A percentile compares a stretch with the other conserved stretches of the same genome.
Evolutionary conservation across 1,140 invertebrate species (phyloP).

Genomic region (Drosophila triauraria): DNA sequence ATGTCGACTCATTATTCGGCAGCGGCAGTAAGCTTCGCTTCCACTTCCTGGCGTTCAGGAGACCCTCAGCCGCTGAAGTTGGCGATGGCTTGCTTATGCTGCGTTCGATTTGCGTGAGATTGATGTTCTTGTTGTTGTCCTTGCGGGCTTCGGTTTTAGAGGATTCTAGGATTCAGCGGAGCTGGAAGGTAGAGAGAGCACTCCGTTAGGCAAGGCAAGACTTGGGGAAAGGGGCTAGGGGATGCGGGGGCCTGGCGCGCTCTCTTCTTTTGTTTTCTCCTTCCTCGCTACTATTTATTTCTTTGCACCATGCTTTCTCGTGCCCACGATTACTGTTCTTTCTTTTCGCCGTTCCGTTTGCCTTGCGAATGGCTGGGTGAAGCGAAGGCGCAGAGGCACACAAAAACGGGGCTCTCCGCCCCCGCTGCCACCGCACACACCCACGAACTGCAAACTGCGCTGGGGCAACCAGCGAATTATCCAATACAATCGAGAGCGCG

Average conservation of each 20-base stretch:
- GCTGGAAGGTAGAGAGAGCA: conserved; percentile 17
- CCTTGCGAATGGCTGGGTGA: conserved; percentile 48
- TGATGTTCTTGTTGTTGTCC: conserved; percentile 18
- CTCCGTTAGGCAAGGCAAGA: conserved; percentile 3
- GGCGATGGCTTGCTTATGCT: conserved; percentile 24
- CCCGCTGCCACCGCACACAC: conserved; percentile 26
- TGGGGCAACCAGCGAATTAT: conserved; percentile 69
- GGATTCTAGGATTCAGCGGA: conserved; percentile 29
- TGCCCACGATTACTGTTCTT: conserved; percentile 75
- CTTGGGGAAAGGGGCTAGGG: neutral
- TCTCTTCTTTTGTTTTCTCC: conserved; percentile 37
- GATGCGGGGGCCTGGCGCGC: conserved; percentile 4
- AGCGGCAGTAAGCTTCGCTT: conserved; percentile 52
- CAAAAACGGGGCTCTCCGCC: conserved; percentile 42
- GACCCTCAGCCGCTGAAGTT: conserved; percentile 51
- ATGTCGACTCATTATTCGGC: conserved; percentile 84
- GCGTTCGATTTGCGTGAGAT: conserved; percentile 6
- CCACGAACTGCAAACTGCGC: conserved; percentile 37
- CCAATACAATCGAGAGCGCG: conserved; percentile 68
- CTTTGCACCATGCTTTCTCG: conserved; percentile 32
- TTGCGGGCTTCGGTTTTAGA: conserved; percentile 22
- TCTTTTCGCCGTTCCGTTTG: conserved; percentile 58
- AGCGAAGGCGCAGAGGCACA: conserved; percentile 48
- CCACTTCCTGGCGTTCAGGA: conserved; percentile 52
- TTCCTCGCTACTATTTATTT: conserved; percentile 39